phyloP scores from a whole-genome alignment of 2,888 invertebrate species.

The Euzophera pinguis region DNA sequence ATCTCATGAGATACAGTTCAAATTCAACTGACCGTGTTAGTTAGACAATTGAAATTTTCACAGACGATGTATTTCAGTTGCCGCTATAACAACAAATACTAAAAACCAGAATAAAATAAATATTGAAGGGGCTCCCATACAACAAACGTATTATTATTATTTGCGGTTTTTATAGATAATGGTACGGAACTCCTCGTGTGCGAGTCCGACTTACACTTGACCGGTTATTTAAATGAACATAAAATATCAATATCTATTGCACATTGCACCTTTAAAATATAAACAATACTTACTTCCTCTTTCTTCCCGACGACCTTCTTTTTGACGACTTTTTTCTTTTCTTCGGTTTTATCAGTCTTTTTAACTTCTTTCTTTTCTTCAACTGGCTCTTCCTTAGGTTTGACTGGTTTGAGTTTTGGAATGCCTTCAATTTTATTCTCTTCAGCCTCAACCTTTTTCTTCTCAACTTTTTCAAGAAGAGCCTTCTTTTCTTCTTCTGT shows the following conservation, averaged over 20 bases:
- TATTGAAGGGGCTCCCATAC: no score
- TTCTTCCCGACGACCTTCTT: conserved; percentile 73
- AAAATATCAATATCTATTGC: not conserved
- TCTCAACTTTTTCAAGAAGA: conserved; percentile 71
- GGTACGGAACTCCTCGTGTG: no score
- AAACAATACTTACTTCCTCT: conserved; percentile 63
- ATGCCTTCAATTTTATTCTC: conserved; percentile 79
- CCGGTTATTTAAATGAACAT: not conserved
- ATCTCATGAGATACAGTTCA: no score
- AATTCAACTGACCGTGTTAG: no score
- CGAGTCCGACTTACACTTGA: no score
- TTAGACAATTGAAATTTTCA: no score
- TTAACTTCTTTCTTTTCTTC: conserved; percentile 66
- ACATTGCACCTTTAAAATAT: conserved; percentile 16
- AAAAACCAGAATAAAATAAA: no score
- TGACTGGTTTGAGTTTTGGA: conserved; percentile 79
- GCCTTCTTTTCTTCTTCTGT: conserved; percentile 74
- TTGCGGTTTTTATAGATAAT: no score
- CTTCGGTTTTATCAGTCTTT: conserved; percentile 62
- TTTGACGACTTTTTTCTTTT: conserved; percentile 69
- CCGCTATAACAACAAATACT: no score
- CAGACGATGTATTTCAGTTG: no score
- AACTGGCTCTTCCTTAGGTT: conserved; percentile 70
- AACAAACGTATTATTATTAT: no score
- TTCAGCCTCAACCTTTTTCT: conserved; percentile 72